Percentiles rank a stretch among this genome's conserved stretches.
These are phyloP conservation scores for Atta texana DNA, from an alignment of 1,140 invertebrate genomes.

Conservation along the genomic window DNA sequence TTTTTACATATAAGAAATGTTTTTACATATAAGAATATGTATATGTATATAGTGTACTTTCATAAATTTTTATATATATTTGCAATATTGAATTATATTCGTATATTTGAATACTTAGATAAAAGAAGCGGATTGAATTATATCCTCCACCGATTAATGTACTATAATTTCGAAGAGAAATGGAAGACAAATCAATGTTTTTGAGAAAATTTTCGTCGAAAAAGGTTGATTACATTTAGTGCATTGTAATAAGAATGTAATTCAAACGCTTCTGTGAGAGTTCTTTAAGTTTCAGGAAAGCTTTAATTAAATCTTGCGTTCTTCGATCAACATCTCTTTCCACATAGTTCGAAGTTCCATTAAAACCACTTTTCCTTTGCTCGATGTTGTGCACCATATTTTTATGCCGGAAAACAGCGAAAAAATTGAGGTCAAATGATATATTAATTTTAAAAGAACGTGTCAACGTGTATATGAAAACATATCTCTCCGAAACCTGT, in stretches of 20 bases:
- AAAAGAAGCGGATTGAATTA: not conserved
- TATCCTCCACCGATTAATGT: not conserved
- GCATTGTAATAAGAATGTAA: conserved; percentile 23
- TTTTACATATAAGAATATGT: not conserved
- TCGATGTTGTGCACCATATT: conserved; percentile 1
- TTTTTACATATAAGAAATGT: not conserved
- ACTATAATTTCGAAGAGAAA: not conserved
- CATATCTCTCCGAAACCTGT: not conserved
- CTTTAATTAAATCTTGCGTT: conserved; percentile 57
- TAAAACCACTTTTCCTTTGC: conserved; percentile 37
- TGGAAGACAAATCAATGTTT: not conserved
- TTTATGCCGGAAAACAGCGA: conserved; percentile 41
- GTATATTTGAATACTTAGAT: not conserved
- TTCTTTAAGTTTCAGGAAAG: conserved; percentile 19
- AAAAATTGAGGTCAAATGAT: conserved; percentile 49
- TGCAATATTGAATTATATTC: not conserved
- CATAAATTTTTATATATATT: not conserved
- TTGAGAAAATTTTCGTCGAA: conserved; percentile 11
- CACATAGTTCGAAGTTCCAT: conserved; percentile 16
- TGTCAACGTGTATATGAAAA: not conserved
- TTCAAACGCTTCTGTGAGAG: conserved; percentile 17
- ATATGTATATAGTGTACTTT: not conserved
- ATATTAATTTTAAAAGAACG: conserved; percentile 40
- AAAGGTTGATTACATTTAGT: conserved; percentile 37
- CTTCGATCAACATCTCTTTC: conserved; percentile 55